These are phyloP conservation scores for Jordanella pulchra DNA, from an alignment of 2,797 vertebrate species.

Conservation along the genomic window DNA sequence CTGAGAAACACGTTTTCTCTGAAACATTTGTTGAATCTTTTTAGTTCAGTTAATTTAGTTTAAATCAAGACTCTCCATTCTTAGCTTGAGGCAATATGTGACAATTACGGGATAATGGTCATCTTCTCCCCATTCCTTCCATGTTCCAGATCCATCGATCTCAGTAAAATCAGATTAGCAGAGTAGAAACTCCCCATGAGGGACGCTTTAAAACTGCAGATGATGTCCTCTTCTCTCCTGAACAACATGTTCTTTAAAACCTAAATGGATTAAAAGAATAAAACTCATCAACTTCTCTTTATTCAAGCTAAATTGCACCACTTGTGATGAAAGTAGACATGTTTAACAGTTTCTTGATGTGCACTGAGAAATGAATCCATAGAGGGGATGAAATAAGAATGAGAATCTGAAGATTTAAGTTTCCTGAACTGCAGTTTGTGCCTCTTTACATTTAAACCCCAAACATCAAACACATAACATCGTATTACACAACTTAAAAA, in stretches of 20 bases:
- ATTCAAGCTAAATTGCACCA: conserved; percentile 1
- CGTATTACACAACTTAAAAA: conserved; percentile 20
- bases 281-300: background rate
- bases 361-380: background rate
- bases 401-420: background rate
- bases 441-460: background rate
- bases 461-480: conserved; percentile 13
- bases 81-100: background rate
- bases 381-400: background rate
- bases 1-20: background rate
- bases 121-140: background rate
- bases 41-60: background rate
- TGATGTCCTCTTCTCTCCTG: background rate
- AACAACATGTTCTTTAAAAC: background rate
- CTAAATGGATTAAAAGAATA: background rate
- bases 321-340: background rate
- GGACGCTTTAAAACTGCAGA: background rate
- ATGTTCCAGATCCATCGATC: background rate
- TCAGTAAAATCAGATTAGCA: background rate
- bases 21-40: background rate
- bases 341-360: background rate
- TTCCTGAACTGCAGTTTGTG: background rate
- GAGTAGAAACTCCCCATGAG: background rate
- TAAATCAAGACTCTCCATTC: background rate
- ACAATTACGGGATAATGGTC: background rate